Evolutionary conservation across 2,113 vertebrate species (phyloP).

Genomic region (Grammatotria lemairii): DNA sequence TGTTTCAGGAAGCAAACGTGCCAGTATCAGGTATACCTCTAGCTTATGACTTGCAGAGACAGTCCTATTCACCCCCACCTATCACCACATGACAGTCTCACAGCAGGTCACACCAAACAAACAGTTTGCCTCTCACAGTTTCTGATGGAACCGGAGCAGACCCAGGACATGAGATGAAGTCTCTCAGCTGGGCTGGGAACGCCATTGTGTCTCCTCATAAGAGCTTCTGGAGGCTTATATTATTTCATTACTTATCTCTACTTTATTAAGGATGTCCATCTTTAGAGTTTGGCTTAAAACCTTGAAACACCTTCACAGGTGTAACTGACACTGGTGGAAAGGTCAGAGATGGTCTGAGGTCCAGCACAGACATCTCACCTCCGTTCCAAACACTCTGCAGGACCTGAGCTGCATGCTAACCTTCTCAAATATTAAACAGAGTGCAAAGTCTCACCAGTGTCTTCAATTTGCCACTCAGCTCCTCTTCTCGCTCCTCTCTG

Average conservation of each 20-base stretch:
- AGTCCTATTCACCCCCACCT: background rate
- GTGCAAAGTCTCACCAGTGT: slow-evolving; percentile 11
- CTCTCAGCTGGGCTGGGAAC: background rate
- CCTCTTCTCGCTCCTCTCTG: slow-evolving; percentile 20
- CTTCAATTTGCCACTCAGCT: slow-evolving; percentile 24
- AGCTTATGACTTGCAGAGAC: background rate
- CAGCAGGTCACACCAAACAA: background rate
- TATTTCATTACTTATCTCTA: background rate
- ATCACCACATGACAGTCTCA: background rate
- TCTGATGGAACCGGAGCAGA: background rate
- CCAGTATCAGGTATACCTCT: background rate
- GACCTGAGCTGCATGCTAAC: background rate
- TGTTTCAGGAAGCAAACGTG: background rate
- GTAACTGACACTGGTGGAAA: background rate
- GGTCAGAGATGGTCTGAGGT: background rate
- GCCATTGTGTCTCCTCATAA: background rate
- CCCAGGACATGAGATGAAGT: background rate
- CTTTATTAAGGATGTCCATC: background rate
- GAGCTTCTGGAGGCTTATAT: background rate
- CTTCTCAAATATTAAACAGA: background rate
- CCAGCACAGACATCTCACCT: background rate
- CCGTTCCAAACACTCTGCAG: background rate
- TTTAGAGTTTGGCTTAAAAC: background rate
- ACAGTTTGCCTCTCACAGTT: background rate
- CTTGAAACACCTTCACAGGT: background rate